phyloP scores from a whole-genome alignment of 1,140 invertebrate species.

The Sitophilus oryzae region DNA sequence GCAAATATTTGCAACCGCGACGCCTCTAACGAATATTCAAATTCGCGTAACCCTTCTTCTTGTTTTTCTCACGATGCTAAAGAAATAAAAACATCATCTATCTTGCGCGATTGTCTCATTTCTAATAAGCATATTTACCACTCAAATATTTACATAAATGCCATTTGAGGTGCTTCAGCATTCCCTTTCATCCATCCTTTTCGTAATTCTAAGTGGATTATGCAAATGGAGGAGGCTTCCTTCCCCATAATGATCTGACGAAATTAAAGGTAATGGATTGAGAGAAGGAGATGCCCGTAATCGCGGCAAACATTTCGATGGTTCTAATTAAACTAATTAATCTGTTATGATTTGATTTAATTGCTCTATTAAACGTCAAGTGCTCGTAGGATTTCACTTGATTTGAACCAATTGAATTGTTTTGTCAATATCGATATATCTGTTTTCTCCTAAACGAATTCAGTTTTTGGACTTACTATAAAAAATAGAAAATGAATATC shows the following conservation, averaged over 20 bases:
- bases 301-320: too few species aligned
- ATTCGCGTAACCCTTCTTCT: background rate
- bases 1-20: too few species aligned
- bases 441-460: too few species aligned
- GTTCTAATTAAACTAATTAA: too few species aligned
- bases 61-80: constrained; percentile 21
- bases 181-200: constrained; percentile 18
- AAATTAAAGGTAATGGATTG: background rate
- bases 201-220: constrained; percentile 25
- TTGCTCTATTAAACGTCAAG: too few species aligned
- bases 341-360: too few species aligned
- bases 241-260: background rate
- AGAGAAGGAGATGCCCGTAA: background rate
- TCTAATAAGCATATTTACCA: constrained; percentile 24
- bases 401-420: too few species aligned
- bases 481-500: too few species aligned
- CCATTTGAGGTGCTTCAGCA: constrained; percentile 15
- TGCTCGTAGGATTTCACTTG: too few species aligned
- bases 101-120: constrained; percentile 23
- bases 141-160: constrained; percentile 27
- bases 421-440: too few species aligned
- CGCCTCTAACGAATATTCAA: background rate
- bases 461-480: too few species aligned
- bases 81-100: constrained; percentile 24
- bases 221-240: constrained; percentile 18